These are phyloP conservation scores for Mionectes macconnelli DNA, from an alignment of 2,113 vertebrate species.

Conservation along the genomic window DNA sequence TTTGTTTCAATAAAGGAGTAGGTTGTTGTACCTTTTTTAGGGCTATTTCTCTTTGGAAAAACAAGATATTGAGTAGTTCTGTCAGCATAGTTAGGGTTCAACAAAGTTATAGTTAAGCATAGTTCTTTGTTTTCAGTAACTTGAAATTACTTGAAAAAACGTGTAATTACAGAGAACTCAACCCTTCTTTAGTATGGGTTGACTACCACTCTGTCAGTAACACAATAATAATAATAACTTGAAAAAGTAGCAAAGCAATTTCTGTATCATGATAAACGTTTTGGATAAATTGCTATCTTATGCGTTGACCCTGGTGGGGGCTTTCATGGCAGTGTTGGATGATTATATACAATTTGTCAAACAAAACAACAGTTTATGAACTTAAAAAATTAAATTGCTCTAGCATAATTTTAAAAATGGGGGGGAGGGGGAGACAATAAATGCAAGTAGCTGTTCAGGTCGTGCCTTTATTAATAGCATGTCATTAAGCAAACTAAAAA, in stretches of 20 bases:
- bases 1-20: background rate
- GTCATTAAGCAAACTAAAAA: conserved; percentile 59
- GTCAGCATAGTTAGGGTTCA: background rate
- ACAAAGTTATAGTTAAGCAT: background rate
- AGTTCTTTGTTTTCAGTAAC: background rate
- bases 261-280: conserved; percentile 11
- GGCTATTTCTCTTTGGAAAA: background rate
- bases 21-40: background rate
- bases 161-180: background rate
- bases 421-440: background rate
- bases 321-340: background rate
- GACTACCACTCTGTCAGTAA: conserved; percentile 4
- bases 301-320: background rate
- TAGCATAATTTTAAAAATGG: background rate
- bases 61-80: background rate
- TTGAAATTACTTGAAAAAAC: background rate
- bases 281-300: conserved; percentile 38
- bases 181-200: background rate
- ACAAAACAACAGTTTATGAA: conserved; percentile 38
- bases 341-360: conserved; percentile 17
- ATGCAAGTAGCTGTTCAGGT: conserved; percentile 40
- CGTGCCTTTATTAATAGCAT: conserved; percentile 48
- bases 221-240: background rate
- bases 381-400: conserved; percentile 27
- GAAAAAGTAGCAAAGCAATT: conserved; percentile 13